phyloP scores from a whole-genome alignment of 2,888 invertebrate genomes.

The Acleris emargana region DNA sequence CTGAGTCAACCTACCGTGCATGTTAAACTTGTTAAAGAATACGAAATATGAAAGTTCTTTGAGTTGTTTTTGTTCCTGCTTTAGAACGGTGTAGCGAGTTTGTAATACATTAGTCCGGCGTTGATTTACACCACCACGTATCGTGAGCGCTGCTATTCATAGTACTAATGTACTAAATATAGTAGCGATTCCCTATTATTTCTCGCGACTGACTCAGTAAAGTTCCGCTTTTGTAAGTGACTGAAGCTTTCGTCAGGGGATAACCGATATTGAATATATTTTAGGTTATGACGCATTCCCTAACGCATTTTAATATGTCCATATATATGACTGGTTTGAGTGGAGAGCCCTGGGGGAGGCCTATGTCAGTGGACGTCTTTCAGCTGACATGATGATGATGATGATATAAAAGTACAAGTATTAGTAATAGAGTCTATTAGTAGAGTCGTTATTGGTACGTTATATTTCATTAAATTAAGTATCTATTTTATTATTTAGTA shows the following conservation, averaged over 20 bases:
- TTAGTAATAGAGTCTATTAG: too few relatives aligned
- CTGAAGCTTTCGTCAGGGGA: conserved; percentile 34
- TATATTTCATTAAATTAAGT: not conserved
- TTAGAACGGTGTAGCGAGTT: conserved; percentile 63
- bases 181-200: conserved; percentile 80
- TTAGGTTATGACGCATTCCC: not conserved
- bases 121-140: conserved; percentile 77
- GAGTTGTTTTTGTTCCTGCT: conserved; percentile 55
- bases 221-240: conserved; percentile 65
- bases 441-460: too few relatives aligned
- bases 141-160: conserved; percentile 80
- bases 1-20: not conserved
- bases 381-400: too few relatives aligned
- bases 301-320: too few relatives aligned
- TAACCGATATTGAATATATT: not conserved
- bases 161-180: conserved; percentile 81
- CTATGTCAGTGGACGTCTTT: too few relatives aligned
- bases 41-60: conserved; percentile 42
- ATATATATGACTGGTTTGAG: too few relatives aligned
- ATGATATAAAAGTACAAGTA: too few relatives aligned
- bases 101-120: conserved; percentile 78
- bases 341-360: too few relatives aligned
- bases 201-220: conserved; percentile 71
- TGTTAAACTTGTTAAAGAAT: conserved; percentile 34
- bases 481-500: not conserved